Evolutionary conservation across 2,113 vertebrate genomes (phyloP).

Genomic region (Corythaeola cristata): DNA sequence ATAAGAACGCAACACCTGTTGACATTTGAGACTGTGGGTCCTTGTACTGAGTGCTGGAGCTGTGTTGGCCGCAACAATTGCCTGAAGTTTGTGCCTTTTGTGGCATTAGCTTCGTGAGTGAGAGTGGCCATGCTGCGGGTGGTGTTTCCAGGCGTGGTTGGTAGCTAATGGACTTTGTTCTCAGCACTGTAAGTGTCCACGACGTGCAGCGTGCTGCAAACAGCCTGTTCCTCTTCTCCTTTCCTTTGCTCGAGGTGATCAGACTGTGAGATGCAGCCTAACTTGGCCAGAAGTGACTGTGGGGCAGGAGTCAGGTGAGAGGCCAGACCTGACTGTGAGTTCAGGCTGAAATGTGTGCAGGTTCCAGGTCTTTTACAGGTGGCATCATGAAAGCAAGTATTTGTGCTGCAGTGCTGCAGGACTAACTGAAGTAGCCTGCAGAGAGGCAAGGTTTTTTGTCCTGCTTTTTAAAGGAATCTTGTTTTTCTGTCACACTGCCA

Average conservation of each 20-base stretch:
- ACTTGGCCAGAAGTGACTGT: background rate
- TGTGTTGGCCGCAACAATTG: rapidly evolving
- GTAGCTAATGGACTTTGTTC: background rate
- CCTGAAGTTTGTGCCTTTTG: background rate
- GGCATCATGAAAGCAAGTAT: background rate
- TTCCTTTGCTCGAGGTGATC: rapidly evolving
- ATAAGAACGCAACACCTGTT: constrained; percentile 44
- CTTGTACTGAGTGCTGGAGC: background rate
- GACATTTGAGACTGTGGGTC: background rate
- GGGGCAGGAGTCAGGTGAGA: background rate
- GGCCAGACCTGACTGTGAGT: background rate
- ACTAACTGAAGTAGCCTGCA: background rate
- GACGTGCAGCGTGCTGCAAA: background rate
- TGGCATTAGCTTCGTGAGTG: rapidly evolving
- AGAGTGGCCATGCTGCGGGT: background rate
- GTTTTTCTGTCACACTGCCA: rapidly evolving
- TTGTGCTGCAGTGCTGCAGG: background rate
- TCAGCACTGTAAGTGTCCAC: background rate
- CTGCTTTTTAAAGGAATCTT: background rate
- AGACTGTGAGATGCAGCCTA: background rate
- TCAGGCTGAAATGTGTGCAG: background rate
- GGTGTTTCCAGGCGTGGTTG: rapidly evolving
- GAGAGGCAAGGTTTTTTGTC: background rate
- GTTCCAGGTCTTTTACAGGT: background rate
- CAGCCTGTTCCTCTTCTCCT: constrained; percentile 26